A percentile compares a stretch with the other conserved stretches of the same genome.
Conservation (phyloP, 2,797 vertebrate genomes). For the Benthosema pterotum region DNA sequence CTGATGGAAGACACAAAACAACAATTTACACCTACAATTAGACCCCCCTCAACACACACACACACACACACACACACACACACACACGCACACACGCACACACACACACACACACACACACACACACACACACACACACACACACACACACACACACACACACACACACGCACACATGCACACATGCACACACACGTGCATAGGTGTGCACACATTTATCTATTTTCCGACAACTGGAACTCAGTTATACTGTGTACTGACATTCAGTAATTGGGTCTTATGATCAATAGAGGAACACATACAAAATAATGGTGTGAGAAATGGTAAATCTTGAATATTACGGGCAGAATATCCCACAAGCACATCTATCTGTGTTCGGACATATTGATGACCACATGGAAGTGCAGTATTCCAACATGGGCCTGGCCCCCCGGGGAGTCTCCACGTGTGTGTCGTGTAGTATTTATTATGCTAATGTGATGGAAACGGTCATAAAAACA, state of each 20-base stretch:
- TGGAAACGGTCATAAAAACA: not conserved
- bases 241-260: too few species aligned
- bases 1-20: too few species aligned
- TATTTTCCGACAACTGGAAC: too few species aligned
- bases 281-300: too few species aligned
- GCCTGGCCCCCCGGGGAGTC: not conserved
- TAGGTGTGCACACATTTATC: not conserved
- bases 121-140: too few species aligned
- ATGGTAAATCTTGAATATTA: too few species aligned
- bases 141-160: not conserved
- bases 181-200: not conserved
- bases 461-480: conserved; percentile 23
- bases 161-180: conserved; percentile 3
- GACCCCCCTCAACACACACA: too few species aligned
- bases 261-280: too few species aligned
- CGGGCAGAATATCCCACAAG: too few species aligned
- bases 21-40: too few species aligned
- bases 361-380: too few species aligned
- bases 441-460: not conserved
- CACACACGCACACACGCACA: conserved; percentile 1
- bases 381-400: not conserved
- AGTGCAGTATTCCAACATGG: not conserved
- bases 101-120: not conserved
- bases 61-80: conserved; percentile 1
- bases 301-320: too few species aligned